A percentile compares a stretch with the other conserved stretches of the same genome.
Evolutionary conservation across 2,113 vertebrate species (phyloP).

Genomic region (Crotophaga sulcirostris): DNA sequence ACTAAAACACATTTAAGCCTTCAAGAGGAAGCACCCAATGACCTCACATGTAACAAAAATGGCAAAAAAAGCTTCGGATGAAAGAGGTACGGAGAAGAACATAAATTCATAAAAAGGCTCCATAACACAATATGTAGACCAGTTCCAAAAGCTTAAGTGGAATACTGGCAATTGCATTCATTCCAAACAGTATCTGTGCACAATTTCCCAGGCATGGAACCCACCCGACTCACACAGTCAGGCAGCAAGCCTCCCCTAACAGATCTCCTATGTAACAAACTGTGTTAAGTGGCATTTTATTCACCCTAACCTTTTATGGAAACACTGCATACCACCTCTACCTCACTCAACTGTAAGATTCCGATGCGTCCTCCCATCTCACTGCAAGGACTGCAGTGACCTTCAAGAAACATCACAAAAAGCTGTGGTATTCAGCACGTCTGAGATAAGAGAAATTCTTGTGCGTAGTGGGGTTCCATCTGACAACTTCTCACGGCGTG

Average conservation of each 20-base stretch:
- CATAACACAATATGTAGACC: neutral
- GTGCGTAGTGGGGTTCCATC: accelerated
- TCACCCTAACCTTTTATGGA: neutral
- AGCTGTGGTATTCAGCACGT: neutral
- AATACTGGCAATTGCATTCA: neutral
- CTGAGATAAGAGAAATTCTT: neutral
- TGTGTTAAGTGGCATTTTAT: neutral
- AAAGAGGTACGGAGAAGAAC: neutral
- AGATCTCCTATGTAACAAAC: neutral
- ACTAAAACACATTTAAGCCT: neutral
- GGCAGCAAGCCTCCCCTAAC: neutral
- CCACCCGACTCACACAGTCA: accelerated
- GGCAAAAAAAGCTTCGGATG: neutral
- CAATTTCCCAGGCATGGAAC: accelerated
- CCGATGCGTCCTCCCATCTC: accelerated
- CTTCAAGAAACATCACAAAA: neutral
- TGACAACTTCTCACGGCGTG: neutral
- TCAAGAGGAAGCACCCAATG: neutral
- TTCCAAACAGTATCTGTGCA: neutral
- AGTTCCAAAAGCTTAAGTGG: neutral
- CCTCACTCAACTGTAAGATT: neutral
- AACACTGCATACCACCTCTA: neutral
- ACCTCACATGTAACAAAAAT: neutral
- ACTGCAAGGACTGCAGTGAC: neutral
- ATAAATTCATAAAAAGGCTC: neutral